A percentile compares a stretch with the other conserved stretches of the same genome.
These are phyloP conservation scores for Phalacrocorax pelagicus DNA, from an alignment of 2,113 vertebrate species.

Conservation along the genomic window DNA sequence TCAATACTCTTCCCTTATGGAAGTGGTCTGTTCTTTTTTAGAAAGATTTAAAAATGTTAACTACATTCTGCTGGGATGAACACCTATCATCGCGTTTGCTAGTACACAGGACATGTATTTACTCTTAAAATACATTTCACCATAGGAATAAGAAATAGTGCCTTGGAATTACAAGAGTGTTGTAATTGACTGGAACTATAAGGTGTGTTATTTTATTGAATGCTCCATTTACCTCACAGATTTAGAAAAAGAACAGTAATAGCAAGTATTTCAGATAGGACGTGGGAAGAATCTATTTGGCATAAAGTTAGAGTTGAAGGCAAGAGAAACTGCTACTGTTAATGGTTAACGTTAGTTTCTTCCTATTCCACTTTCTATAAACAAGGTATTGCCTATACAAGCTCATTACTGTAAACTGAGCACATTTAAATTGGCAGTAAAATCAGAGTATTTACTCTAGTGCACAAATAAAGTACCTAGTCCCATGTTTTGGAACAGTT, in stretches of 20 bases:
- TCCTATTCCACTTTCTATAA: conserved; percentile 81
- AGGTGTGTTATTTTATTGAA: background rate
- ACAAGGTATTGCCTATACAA: conserved; percentile 83
- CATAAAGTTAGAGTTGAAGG: conserved; percentile 49
- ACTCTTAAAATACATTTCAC: background rate
- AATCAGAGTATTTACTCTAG: conserved; percentile 87
- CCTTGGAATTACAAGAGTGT: background rate
- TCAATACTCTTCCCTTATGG: background rate
- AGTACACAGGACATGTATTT: background rate
- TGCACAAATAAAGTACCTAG: conserved; percentile 86
- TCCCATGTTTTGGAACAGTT: conserved; percentile 81
- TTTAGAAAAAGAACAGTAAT: background rate
- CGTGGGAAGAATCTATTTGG: conserved; percentile 55
- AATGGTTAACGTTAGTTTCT: conserved; percentile 80
- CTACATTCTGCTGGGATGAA: background rate
- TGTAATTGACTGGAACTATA: background rate
- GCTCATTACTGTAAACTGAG: conserved; percentile 93
- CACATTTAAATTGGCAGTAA: conserved; percentile 95
- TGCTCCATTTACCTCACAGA: background rate
- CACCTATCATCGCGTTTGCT: background rate
- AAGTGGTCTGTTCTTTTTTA: background rate
- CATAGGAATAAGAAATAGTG: background rate
- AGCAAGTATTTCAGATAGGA: conserved; percentile 29
- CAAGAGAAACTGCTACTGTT: conserved; percentile 79
- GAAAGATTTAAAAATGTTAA: background rate